Conservation (phyloP, 64 coral and sea anemone species). For the Montipora foliosa region DNA sequence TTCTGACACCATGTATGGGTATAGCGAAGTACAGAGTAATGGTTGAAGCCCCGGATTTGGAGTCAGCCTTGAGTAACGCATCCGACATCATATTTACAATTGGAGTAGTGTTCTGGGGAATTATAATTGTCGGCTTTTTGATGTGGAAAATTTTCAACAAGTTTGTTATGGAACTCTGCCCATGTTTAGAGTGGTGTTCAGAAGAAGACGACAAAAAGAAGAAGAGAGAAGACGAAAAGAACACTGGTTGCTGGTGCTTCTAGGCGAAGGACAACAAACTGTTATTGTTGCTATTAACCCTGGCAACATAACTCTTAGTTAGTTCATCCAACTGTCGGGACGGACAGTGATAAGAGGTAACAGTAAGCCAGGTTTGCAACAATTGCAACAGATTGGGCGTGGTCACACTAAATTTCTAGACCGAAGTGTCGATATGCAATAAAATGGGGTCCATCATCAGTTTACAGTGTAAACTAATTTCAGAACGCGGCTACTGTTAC, state of each 20-base stretch:
- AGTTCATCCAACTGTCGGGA: too few relatives aligned
- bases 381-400: too few relatives aligned
- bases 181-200: conserved; percentile 58
- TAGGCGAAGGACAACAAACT: background rate
- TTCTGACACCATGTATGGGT: conserved; percentile 78
- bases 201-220: conserved; percentile 49
- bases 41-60: conserved; percentile 58
- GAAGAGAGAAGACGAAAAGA: conserved; percentile 21
- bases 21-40: conserved; percentile 69
- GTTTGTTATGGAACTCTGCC: conserved; percentile 65
- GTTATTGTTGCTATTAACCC: background rate
- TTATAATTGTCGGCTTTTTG: conserved; percentile 61
- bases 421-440: too few relatives aligned
- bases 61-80: conserved; percentile 26
- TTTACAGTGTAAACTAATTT: too few relatives aligned
- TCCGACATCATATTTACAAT: conserved; percentile 85
- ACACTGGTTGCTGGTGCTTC: conserved; percentile 58
- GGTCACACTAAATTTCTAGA: too few relatives aligned
- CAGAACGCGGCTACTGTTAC: too few relatives aligned
- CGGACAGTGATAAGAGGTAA: too few relatives aligned
- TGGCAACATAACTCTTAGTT: background rate
- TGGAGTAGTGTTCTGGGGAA: conserved; percentile 84
- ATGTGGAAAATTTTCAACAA: conserved; percentile 73
- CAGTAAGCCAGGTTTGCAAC: too few relatives aligned
- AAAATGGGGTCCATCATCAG: too few relatives aligned